Conservation (phyloP, 2,888 invertebrate genomes). For the Chelonus formosanus region DNA sequence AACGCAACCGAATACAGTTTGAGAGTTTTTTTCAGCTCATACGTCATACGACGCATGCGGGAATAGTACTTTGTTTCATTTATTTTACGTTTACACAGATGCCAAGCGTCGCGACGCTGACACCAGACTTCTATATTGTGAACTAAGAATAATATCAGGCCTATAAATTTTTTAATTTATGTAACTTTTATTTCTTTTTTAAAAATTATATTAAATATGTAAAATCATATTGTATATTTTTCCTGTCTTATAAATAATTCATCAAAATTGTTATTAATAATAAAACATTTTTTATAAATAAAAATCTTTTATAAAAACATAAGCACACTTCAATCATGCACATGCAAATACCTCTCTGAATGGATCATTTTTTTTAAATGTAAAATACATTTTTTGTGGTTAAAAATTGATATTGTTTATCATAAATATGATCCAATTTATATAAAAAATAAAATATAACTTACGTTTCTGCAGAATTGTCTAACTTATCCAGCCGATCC, state of each 20-base stretch:
- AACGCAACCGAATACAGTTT: constrained; percentile 40
- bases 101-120: constrained; percentile 42
- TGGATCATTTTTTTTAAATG: constrained; percentile 1
- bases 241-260: too few species aligned
- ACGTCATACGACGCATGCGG: constrained; percentile 57
- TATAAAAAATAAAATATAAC: constrained; percentile 44
- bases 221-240: too few species aligned
- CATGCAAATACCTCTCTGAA: constrained; percentile 43
- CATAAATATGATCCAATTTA: not conserved
- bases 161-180: too few species aligned
- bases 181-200: too few species aligned
- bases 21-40: constrained; percentile 40
- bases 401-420: not conserved
- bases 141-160: constrained; percentile 57
- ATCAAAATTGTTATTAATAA: too few species aligned
- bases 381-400: constrained; percentile 8
- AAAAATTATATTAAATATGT: too few species aligned
- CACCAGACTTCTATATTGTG: constrained; percentile 31
- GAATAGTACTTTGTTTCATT: constrained; percentile 41
- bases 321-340: constrained; percentile 42
- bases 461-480: constrained; percentile 75
- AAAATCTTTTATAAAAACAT: too few species aligned
- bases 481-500: constrained; percentile 75
- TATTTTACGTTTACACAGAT: constrained; percentile 24
- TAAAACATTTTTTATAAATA: too few species aligned